These are phyloP conservation scores for Pseudomyrmex flavicornis DNA, from an alignment of 1,140 invertebrate genomes.

Conservation along the genomic window DNA sequence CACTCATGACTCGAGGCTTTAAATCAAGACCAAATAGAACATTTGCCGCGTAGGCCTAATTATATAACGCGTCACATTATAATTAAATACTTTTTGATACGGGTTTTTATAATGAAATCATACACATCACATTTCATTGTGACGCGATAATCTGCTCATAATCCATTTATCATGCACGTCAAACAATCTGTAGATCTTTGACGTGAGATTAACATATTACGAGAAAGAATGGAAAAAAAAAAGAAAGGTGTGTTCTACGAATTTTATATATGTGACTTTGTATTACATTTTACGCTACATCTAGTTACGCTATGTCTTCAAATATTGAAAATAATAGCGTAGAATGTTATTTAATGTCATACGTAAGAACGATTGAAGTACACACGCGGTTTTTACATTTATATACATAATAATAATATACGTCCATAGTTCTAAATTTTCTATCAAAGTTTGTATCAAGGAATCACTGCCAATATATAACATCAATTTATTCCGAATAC, in stretches of 20 bases:
- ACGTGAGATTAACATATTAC: too few relatives aligned
- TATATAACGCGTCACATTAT: neutral
- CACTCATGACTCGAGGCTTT: slow-evolving; percentile 75
- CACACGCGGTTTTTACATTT: slow-evolving; percentile 38
- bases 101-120: slow-evolving; percentile 8
- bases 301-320: neutral
- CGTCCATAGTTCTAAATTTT: slow-evolving; percentile 18
- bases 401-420: neutral
- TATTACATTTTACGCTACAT: neutral
- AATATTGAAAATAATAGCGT: slow-evolving; percentile 3
- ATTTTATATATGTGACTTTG: slow-evolving; percentile 23
- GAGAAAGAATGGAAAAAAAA: neutral
- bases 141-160: neutral
- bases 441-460: slow-evolving; percentile 5
- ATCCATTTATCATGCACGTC: neutral
- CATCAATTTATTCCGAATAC: slow-evolving; percentile 49
- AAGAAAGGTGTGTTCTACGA: neutral
- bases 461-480: slow-evolving; percentile 57
- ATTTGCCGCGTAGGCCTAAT: neutral
- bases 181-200: neutral
- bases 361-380: neutral
- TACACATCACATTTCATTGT: neutral
- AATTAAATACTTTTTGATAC: slow-evolving; percentile 39
- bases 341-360: neutral
- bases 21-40: slow-evolving; percentile 71